Conservation (phyloP, 2,888 invertebrate genomes). For the Diaphora mendica region DNA sequence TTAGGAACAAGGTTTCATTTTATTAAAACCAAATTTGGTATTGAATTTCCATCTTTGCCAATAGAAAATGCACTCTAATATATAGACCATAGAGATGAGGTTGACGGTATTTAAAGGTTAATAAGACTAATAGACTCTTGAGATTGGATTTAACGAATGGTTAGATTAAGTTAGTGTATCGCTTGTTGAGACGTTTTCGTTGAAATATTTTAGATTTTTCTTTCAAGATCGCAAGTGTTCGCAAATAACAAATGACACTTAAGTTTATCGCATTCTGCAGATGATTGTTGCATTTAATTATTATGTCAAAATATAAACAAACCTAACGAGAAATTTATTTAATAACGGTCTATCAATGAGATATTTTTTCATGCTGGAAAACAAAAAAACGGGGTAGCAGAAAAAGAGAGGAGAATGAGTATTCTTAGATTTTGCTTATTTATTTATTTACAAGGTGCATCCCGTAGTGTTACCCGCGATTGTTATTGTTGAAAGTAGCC, state of each 20-base stretch:
- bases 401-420: too few relatives aligned
- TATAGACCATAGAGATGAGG: background rate
- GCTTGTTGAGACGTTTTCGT: constrained; percentile 5
- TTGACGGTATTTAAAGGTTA: background rate
- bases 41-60: background rate
- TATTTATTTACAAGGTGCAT: too few relatives aligned
- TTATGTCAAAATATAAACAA: background rate
- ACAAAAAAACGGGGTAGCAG: too few relatives aligned
- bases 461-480: too few relatives aligned
- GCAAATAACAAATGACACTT: background rate
- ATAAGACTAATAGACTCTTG: constrained; percentile 24
- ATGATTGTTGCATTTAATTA: background rate
- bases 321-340: background rate
- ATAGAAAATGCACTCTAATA: constrained; percentile 7
- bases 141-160: constrained; percentile 34
- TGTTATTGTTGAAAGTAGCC: too few relatives aligned
- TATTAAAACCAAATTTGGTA: background rate
- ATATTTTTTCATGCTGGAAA: background rate
- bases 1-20: background rate
- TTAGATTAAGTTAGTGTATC: constrained; percentile 34
- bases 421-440: too few relatives aligned
- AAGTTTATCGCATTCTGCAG: background rate
- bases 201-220: constrained; percentile 1
- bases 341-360: background rate
- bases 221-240: background rate